Evolutionary conservation across 1,140 invertebrate genomes (phyloP), one percentile per base, ranked within the genome.

Genomic region (Vollenhovia emeryi): DNA sequence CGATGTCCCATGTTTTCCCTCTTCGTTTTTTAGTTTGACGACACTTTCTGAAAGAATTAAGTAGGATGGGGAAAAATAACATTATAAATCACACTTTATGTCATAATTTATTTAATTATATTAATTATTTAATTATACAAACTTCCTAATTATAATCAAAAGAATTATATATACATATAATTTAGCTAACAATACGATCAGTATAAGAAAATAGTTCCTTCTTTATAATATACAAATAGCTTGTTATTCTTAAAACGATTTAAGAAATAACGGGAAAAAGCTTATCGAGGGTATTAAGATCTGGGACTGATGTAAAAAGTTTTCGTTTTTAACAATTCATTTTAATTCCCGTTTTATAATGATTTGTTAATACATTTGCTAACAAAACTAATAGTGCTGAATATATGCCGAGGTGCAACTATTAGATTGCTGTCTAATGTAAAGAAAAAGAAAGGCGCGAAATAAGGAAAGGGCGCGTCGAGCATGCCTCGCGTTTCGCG

Each of bases 381-480:
- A 69, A 33, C 15, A 71, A 69, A 71, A 50, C 0, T 50, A 30
- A 33, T n/a, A n/a, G 30, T 1, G 7, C n/a, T 50, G 0, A 33
- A 30, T n/a, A n/a, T 1, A 69, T 27, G 24, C 18, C 21, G 13
- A 52, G 27, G n/a, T 4, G 71, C 3, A 11, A 30, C 11, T 55
- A 33, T 78, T 6, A 40, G 27, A 21, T 27, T 30, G 36, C 8
- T 62, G 33, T n/a, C 50, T n/a, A 30, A 8, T 3, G 15, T 21
- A 8, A 43, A 13, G 45, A 55, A 52, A 57, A 55, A 71, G 21
- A 71, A 57, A 30, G 11, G n/a, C 30, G 36, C 15, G 11, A 73
- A 33, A n/a, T 45, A 6, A 30, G 45, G 11, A 75, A 83, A 83
- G 80, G 71, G 71, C 40, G 55, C 71, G 40, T 83, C 21, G 52